These are phyloP conservation scores for Drosophila cracens DNA, from an alignment of 2,888 invertebrate genomes.

Conservation along the genomic window DNA sequence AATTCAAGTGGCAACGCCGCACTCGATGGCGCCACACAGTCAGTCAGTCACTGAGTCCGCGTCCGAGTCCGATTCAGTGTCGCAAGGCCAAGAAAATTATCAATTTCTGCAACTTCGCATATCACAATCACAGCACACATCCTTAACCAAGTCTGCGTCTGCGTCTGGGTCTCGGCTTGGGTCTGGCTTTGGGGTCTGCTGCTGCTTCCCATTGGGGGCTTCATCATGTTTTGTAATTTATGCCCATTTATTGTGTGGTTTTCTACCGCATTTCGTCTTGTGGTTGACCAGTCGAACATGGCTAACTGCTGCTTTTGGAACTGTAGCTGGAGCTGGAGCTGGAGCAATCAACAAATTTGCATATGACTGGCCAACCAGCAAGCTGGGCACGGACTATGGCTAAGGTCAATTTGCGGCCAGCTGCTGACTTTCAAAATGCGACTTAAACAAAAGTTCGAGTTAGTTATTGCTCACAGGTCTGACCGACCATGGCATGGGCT, in stretches of 20 bases:
- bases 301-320: slow-evolving; percentile 27
- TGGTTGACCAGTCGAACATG: slow-evolving; percentile 66
- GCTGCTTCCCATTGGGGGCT: slow-evolving; percentile 46
- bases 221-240: slow-evolving; percentile 75
- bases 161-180: not conserved
- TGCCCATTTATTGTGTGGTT: slow-evolving; percentile 78
- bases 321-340: slow-evolving; percentile 25
- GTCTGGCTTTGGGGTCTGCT: not conserved
- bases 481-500: slow-evolving; percentile 3
- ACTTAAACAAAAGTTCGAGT: slow-evolving; percentile 37
- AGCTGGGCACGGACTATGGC: slow-evolving; percentile 26
- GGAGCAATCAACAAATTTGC: slow-evolving; percentile 66
- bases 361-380: slow-evolving; percentile 47
- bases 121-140: slow-evolving; percentile 40
- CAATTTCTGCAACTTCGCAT: slow-evolving; percentile 58
- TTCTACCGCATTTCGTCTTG: slow-evolving; percentile 74
- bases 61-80: slow-evolving; percentile 4
- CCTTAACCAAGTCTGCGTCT: slow-evolving; percentile 18
- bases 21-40: slow-evolving; percentile 73
- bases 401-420: slow-evolving; percentile 68
- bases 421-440: slow-evolving; percentile 60
- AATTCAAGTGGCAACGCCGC: slow-evolving; percentile 78
- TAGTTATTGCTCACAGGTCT: slow-evolving; percentile 36
- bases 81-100: slow-evolving; percentile 62
- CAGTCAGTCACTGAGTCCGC: slow-evolving; percentile 22